Conservation (phyloP, 2,113 vertebrate genomes). For the Pseudorectes ferrugineus region DNA sequence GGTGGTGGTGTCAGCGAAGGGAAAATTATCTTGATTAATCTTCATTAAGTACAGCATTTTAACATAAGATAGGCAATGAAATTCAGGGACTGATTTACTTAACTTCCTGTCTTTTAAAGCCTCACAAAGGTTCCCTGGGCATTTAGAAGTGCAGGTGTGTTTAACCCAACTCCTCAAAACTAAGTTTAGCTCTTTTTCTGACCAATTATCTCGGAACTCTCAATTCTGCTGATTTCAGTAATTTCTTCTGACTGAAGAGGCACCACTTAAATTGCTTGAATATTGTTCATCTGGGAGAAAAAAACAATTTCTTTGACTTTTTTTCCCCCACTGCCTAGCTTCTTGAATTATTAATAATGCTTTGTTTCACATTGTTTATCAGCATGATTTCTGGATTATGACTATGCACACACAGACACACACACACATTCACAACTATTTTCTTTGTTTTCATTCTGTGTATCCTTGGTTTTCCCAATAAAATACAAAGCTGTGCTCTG, state of each 20-base stretch:
- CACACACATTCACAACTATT: not conserved
- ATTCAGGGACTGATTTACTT: not conserved
- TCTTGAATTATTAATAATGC: constrained; percentile 38
- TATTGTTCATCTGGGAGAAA: not conserved
- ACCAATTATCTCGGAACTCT: not conserved
- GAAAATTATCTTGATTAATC: constrained; percentile 22
- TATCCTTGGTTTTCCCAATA: not conserved
- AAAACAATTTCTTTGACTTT: not conserved
- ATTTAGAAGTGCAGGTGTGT: not conserved
- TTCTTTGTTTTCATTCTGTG: not conserved
- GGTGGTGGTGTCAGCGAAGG: not conserved
- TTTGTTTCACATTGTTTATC: constrained; percentile 48
- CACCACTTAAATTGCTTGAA: constrained; percentile 30
- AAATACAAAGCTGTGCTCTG: not conserved
- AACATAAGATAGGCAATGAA: not conserved
- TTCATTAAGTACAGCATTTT: not conserved
- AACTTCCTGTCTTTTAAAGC: not conserved
- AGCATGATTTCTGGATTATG: constrained; percentile 7
- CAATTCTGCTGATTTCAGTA: not conserved
- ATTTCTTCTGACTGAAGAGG: constrained; percentile 23
- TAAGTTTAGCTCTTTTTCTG: not conserved
- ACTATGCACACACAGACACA: not conserved
- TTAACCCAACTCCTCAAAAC: not conserved
- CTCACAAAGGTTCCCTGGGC: not conserved
- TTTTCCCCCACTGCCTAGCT: not conserved